Evolutionary conservation across 1,140 invertebrate species (phyloP), one percentile per base, ranked within the genome.

Genomic region (Neodiprion virginianus): DNA sequence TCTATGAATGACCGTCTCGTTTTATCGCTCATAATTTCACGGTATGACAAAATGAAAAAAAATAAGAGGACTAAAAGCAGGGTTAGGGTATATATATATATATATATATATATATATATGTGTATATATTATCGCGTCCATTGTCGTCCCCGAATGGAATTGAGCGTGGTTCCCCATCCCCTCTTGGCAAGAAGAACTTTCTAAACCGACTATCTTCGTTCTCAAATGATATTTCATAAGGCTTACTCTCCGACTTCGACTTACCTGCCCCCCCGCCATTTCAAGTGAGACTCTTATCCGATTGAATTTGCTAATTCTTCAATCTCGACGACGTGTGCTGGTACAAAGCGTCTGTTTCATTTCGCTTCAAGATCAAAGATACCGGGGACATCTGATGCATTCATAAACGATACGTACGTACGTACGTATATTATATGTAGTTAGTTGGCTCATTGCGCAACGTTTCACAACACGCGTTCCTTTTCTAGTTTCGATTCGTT

Each of bases 261-360:
- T 40, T 40, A 40, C 5, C 28, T 40, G 53, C 11, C 11, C 11
- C 53, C 53, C 11, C n/a, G 5, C n/a, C 53, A 2, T 5, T 61
- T 61, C 11, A 14, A 12, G 11, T 14, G 53, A 17, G n/a, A 14
- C 53, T 17, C 53, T 61, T 61, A 61, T 61, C 53, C 53, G 53
- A 61, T 61, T 61, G 53, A 61, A 61, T 61, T 61, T 61, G 53
- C 53, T 61, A 61, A 61, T 61, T 61, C 53, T 61, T 61, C 53
- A 61, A 61, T 12, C 53, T 40, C 28, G 28, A 40, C 5, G 28
- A 40, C 28, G 28, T 40, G 28, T 40, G 28, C 53, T 61, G 11
- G 53, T 61, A 61, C 11, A 17, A 61, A 61, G 53, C 53, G 53
- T 61, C 53, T n/a, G 53, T 61, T 61, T 61, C 53, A n/a, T 61